These are phyloP conservation scores for Corythaeola cristata DNA, from an alignment of 2,113 vertebrate genomes.

Conservation along the genomic window DNA sequence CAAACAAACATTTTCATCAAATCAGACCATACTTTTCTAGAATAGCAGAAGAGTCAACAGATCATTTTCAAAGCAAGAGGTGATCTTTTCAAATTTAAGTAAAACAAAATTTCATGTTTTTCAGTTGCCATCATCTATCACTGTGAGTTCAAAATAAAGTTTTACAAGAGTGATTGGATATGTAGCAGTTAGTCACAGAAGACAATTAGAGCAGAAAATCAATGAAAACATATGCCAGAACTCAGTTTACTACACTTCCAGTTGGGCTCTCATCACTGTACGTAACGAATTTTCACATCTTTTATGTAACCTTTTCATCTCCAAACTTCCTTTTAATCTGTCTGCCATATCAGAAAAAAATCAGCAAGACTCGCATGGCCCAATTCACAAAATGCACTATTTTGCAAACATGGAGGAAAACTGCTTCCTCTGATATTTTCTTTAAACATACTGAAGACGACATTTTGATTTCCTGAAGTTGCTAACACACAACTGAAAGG, in stretches of 20 bases:
- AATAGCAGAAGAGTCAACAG: background rate
- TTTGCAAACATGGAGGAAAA: background rate
- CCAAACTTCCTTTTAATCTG: background rate
- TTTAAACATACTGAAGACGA: background rate
- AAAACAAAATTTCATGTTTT: background rate
- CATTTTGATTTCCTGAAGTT: background rate
- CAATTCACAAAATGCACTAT: background rate
- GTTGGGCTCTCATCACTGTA: background rate
- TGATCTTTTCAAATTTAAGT: background rate
- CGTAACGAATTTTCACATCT: background rate
- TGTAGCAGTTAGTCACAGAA: background rate
- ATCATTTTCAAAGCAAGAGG: background rate
- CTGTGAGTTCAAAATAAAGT: background rate
- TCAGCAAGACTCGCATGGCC: fast-evolving
- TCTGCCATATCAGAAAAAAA: background rate
- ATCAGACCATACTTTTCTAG: background rate
- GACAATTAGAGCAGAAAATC: slow-evolving; percentile 66
- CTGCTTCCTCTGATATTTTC: background rate
- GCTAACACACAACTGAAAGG: background rate
- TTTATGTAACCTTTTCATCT: background rate
- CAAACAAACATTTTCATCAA: background rate
- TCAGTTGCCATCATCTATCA: background rate
- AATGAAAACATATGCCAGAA: slow-evolving; percentile 43
- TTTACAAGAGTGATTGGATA: background rate
- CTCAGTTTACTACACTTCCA: background rate